A percentile compares a stretch with the other conserved stretches of the same genome.
These are phyloP conservation scores for Homarus americanus DNA, from an alignment of 1,140 invertebrate species.

Conservation along the genomic window DNA sequence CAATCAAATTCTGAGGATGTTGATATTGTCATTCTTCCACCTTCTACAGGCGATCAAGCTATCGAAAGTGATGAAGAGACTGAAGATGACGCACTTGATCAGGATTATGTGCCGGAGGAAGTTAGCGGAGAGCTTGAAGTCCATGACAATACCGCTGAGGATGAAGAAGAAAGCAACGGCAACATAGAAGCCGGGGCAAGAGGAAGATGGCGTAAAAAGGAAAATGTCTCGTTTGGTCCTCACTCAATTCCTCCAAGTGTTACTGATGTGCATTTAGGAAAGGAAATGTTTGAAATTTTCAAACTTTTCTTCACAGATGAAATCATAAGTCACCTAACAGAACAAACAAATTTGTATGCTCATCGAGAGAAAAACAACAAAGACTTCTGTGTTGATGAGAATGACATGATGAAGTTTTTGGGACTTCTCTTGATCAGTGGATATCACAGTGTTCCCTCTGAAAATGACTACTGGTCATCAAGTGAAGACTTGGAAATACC, in stretches of 20 bases:
- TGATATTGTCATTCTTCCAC: conserved; percentile 32
- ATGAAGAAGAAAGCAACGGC: not conserved
- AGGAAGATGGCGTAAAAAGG: conserved; percentile 35
- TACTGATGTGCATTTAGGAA: too few relatives aligned
- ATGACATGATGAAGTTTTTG: too few relatives aligned
- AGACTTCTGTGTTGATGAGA: too few relatives aligned
- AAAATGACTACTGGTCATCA: too few relatives aligned
- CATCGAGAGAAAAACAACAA: too few relatives aligned
- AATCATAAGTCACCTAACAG: too few relatives aligned
- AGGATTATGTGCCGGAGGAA: conserved; percentile 1
- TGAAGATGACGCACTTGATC: conserved; percentile 25
- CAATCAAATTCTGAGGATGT: conserved; percentile 39
- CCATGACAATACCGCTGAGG: conserved; percentile 26
- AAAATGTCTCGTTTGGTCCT: conserved; percentile 34
- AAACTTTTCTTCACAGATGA: too few relatives aligned
- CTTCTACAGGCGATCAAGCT: conserved; percentile 22
- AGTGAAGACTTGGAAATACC: too few relatives aligned
- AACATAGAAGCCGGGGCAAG: not conserved
- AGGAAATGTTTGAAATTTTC: too few relatives aligned
- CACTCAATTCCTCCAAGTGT: not conserved
- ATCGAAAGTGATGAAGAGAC: conserved; percentile 23
- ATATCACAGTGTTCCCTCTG: too few relatives aligned
- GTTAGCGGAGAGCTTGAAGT: conserved; percentile 41
- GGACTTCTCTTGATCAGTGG: too few relatives aligned
- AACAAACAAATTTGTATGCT: too few relatives aligned